Evolutionary conservation across 1,140 invertebrate species (phyloP).

Genomic region (Dreissena polymorpha): DNA sequence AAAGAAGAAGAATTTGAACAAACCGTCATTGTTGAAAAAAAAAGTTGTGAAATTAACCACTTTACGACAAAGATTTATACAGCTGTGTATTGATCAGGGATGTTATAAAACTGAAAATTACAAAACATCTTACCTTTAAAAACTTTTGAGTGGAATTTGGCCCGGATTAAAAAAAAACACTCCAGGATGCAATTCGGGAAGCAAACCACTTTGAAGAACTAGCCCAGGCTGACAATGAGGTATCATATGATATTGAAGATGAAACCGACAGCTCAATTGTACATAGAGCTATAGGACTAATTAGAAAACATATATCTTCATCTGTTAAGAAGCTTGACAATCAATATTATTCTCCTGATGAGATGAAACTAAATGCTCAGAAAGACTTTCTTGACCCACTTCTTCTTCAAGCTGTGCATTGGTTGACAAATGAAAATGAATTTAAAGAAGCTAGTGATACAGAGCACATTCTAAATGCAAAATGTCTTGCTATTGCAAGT

Average conservation of each 20-base stretch:
- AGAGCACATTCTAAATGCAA: background rate
- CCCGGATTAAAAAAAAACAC: background rate
- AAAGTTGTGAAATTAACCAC: background rate
- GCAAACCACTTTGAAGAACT: background rate
- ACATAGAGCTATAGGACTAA: slow-evolving; percentile 10
- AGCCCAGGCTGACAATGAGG: background rate
- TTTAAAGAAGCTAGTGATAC: background rate
- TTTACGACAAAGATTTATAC: slow-evolving; percentile 1
- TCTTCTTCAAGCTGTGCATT: background rate
- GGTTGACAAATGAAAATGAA: slow-evolving; percentile 1
- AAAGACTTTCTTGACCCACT: background rate
- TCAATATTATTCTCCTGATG: slow-evolving; percentile 21
- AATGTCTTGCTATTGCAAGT: background rate
- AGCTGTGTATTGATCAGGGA: background rate
- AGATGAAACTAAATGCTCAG: background rate
- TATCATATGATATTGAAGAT: background rate
- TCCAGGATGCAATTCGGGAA: background rate
- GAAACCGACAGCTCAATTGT: slow-evolving; percentile 12
- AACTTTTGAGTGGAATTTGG: slow-evolving; percentile 1
- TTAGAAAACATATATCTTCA: background rate
- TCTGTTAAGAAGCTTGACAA: background rate
- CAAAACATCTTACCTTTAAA: no score
- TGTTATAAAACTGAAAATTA: background rate
- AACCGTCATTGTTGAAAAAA: background rate
- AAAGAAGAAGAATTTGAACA: background rate